phyloP scores from a whole-genome alignment of 2,113 vertebrate genomes.

The Spheniscus mendiculus region DNA sequence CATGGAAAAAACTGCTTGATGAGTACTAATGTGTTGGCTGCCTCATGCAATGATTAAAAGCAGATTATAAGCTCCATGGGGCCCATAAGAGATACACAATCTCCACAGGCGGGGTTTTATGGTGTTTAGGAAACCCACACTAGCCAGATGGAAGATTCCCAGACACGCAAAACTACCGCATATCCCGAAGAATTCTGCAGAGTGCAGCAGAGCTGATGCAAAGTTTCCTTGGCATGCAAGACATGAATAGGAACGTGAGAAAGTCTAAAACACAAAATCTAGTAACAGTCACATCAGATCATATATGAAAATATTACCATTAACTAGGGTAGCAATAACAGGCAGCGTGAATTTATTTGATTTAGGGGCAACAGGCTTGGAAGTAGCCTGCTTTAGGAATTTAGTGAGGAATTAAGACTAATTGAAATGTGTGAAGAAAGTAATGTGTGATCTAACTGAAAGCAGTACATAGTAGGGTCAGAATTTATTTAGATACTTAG shows the following conservation, averaged over 20 bases:
- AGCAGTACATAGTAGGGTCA: not conserved
- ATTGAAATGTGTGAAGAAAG: constrained; percentile 37
- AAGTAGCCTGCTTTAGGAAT: constrained; percentile 30
- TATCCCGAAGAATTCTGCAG: constrained; percentile 27
- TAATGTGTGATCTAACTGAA: constrained; percentile 28
- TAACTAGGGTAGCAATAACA: not conserved
- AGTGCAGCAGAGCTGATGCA: not conserved
- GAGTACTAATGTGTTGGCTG: not conserved
- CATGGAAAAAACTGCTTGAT: constrained; percentile 6
- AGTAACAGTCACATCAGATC: not conserved
- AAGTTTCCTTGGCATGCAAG: constrained; percentile 25
- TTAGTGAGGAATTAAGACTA: constrained; percentile 38
- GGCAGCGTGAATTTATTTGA: not conserved
- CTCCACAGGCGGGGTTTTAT: constrained; percentile 45
- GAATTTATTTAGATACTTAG: constrained; percentile 47
- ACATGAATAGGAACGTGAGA: not conserved
- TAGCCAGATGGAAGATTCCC: constrained; percentile 38
- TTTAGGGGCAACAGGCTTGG: constrained; percentile 7
- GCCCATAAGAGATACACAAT: constrained; percentile 28
- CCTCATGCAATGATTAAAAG: constrained; percentile 46
- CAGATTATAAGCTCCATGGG: constrained; percentile 36
- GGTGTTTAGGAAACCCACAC: constrained; percentile 30
- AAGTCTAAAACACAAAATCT: constrained; percentile 21
- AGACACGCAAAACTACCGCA: constrained; percentile 43
- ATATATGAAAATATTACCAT: not conserved